Evolutionary conservation across 1,140 invertebrate species (phyloP).

Genomic region (Stegodyphus dumicola): DNA sequence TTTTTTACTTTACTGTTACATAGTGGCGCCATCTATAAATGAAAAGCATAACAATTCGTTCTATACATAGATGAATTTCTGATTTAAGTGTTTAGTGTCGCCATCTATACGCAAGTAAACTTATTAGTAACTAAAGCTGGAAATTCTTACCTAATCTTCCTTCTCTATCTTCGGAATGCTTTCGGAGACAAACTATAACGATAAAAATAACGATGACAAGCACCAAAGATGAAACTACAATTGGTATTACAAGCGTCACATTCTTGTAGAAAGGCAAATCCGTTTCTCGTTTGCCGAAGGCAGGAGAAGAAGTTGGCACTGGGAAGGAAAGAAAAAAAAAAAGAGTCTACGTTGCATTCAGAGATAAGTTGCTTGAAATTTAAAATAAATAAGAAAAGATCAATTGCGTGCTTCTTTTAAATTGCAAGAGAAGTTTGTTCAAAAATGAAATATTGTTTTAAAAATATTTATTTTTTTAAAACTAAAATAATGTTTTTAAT

Average conservation of each 20-base stretch:
- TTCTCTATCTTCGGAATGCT: slow-evolving; percentile 30
- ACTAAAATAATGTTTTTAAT: too few species aligned
- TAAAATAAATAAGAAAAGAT: background rate
- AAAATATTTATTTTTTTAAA: too few species aligned
- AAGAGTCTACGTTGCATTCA: background rate
- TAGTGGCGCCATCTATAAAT: too few species aligned
- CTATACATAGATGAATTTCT: too few species aligned
- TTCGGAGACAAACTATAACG: slow-evolving; percentile 38
- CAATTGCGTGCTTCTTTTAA: background rate
- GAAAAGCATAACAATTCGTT: too few species aligned
- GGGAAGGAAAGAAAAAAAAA: background rate
- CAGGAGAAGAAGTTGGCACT: slow-evolving; percentile 19
- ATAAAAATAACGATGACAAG: slow-evolving; percentile 49
- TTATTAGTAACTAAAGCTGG: too few species aligned
- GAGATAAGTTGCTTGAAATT: background rate
- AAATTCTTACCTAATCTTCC: slow-evolving; percentile 24
- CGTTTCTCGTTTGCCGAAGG: slow-evolving; percentile 26
- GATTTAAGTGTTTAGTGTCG: too few species aligned
- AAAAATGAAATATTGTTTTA: too few species aligned
- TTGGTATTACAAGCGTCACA: slow-evolving; percentile 37
- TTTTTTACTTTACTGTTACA: too few species aligned
- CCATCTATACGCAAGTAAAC: too few species aligned
- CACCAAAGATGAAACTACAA: slow-evolving; percentile 39
- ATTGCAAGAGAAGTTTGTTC: background rate
- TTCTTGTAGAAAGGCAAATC: slow-evolving; percentile 49